Conservation (phyloP, 2,888 invertebrate species). For the Salticus scenicus region DNA sequence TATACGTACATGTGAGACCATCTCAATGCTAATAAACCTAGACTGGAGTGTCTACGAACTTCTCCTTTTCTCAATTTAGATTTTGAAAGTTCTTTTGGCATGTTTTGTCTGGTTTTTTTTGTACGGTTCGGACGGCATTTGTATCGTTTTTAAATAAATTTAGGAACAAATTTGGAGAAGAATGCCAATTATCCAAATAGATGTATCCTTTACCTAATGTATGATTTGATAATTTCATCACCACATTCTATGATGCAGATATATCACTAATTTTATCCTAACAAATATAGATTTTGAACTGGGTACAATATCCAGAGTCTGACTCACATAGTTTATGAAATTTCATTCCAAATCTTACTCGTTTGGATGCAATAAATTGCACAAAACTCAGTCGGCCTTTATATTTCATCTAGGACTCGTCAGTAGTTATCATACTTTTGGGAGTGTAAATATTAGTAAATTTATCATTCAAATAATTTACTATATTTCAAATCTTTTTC, state of each 20-base stretch:
- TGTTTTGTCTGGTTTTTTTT: no score
- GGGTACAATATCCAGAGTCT: not conserved
- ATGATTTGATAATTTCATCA: not conserved
- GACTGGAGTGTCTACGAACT: no score
- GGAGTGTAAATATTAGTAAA: no score
- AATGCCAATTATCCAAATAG: constrained; percentile 4
- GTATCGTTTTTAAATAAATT: not conserved
- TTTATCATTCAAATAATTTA: no score
- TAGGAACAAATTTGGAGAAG: not conserved
- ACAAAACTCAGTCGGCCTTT: no score
- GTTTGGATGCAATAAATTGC: no score
- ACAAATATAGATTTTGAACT: not conserved
- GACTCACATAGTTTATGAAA: constrained; percentile 16
- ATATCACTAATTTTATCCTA: not conserved
- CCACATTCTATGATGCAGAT: not conserved
- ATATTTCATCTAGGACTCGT: not conserved
- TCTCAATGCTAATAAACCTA: no score
- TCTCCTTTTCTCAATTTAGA: no score
- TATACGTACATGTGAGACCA: no score
- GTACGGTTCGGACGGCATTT: not conserved
- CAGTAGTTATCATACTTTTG: not conserved
- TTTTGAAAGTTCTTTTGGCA: no score
- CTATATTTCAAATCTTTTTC: no score
- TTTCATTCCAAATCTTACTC: not conserved
- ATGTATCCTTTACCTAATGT: constrained; percentile 6